phyloP scores from a whole-genome alignment of 1,140 invertebrate species.

The Drosophila orena region DNA sequence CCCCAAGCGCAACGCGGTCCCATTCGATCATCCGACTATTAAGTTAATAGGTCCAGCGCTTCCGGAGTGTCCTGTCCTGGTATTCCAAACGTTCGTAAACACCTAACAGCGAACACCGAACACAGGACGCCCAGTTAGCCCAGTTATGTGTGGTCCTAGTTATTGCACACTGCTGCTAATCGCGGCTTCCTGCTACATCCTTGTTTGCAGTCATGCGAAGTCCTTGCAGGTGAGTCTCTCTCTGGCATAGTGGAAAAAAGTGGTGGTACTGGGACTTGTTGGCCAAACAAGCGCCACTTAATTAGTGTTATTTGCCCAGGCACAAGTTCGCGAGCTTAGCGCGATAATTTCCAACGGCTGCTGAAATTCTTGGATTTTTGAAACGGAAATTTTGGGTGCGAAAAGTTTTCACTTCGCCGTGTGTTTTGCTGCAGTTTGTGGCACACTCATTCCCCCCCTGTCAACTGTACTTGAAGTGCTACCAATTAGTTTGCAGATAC shows the following conservation, averaged over 20 bases:
- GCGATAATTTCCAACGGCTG: constrained; percentile 32
- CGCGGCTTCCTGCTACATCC: constrained; percentile 65
- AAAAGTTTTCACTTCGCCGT: constrained; percentile 17
- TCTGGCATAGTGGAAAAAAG: neutral
- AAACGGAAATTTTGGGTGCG: constrained; percentile 8
- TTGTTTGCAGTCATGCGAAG: constrained; percentile 65
- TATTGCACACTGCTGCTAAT: constrained; percentile 76
- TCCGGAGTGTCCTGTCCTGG: constrained; percentile 27
- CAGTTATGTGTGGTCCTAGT: constrained; percentile 73
- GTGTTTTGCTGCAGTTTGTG: constrained; percentile 3
- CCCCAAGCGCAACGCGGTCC: constrained; percentile 36
- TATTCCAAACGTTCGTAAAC: constrained; percentile 36
- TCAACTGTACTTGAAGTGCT: constrained; percentile 26
- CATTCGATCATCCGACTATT: constrained; percentile 7
- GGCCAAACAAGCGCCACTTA: constrained; percentile 58
- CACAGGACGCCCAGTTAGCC: neutral
- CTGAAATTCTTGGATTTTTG: constrained; percentile 11
- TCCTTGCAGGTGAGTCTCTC: constrained; percentile 62
- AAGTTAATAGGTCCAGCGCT: constrained; percentile 27
- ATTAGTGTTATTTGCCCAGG: constrained; percentile 70
- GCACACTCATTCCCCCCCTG: constrained; percentile 25
- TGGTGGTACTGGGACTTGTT: neutral
- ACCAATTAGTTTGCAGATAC: constrained; percentile 35
- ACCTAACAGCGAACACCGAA: neutral
- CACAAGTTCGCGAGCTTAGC: constrained; percentile 29